Conservation (phyloP, 2,797 vertebrate species). For the Dallia pectoralis region DNA sequence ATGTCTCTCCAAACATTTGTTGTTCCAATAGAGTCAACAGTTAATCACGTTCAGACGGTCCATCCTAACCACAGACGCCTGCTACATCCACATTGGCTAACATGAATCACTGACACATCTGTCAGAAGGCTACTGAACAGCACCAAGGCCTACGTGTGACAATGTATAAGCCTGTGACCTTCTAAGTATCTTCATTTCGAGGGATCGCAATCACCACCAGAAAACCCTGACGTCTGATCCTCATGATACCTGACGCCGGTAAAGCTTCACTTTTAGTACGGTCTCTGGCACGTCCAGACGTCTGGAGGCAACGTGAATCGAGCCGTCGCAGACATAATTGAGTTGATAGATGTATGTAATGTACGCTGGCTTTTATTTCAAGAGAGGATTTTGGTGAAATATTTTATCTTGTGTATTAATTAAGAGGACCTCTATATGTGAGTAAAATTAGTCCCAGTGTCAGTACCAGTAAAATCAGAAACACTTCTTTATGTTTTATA, state of each 20-base stretch:
- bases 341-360: background rate
- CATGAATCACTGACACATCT: background rate
- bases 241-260: background rate
- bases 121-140: background rate
- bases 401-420: background rate
- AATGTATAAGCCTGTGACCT: background rate
- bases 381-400: background rate
- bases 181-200: background rate
- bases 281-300: background rate
- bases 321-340: background rate
- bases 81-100: background rate
- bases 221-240: background rate
- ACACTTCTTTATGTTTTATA: no score
- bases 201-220: background rate
- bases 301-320: background rate
- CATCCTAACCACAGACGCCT: background rate
- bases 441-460: no score
- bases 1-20: slow-evolving; percentile 3
- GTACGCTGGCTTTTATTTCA: background rate
- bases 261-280: background rate
- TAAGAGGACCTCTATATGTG: background rate
- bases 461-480: no score
- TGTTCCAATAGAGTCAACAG: slow-evolving; percentile 14
- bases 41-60: slow-evolving; percentile 11
- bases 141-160: background rate